Base-by-base conservation (phyloP, 2,113 vertebrate species). In the Hemiscyllium ocellatum region DNA sequence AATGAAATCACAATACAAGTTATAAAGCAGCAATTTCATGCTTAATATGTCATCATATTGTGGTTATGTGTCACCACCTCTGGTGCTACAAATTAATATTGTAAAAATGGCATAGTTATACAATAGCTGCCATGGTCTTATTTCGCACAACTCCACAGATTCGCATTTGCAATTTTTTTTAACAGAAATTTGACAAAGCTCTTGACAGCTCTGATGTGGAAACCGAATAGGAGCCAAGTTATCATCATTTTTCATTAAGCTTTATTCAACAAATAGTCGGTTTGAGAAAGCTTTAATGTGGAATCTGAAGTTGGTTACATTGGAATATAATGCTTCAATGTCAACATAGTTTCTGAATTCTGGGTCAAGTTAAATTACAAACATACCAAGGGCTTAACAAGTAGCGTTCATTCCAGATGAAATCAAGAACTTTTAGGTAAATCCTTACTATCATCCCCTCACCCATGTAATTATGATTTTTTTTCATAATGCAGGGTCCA, bases 1-100 rank as follows among this genome's bases (percentile, higher is more conserved):
- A 95, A 95, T 76, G 94, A 95, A 95, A 95, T 95, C 94, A 72
- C 94, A 95, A 95, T 72, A 95, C 37, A 72, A 95, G 72, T 72
- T 95, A 52, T 50, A 61, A 10, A 72, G 94, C 68, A 95, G 68
- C 47, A 72, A 95, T 95, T 76, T 95, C 68, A 95, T 26, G 69
- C 72, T 72, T 42, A 50, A 12, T 76, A 72, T 72, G 68, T 95
- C 94, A 95, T 72, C 69, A 76, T 47, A 33, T 33, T 72, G 94
- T 95, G 94, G 94, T 95, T 95, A 72, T 95, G 69, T 95, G 94
- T 95, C 94, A 94, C 66, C 91, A 70, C 1, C 68, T 52, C 94
- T 94, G 93, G 24, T 50, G 47, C 42, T 95, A 52, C 94, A 95
- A 95, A 72, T 95, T 50, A 72, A 94, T 69, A 68, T 24, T 68